phyloP scores from a whole-genome alignment of 2,888 invertebrate genomes.

The Physocephala rufipes region DNA sequence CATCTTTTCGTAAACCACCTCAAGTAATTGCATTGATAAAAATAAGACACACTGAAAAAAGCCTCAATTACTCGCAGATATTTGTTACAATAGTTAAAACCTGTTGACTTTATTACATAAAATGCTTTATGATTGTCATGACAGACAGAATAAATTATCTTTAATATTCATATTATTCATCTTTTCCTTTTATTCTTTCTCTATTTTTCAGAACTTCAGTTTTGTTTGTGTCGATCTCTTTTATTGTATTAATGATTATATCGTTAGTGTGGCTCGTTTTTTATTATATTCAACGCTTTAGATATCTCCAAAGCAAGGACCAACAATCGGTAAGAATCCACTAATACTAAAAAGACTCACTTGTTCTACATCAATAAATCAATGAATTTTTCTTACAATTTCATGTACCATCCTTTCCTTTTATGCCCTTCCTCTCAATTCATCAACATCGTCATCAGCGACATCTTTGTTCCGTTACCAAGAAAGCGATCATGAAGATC shows the following conservation, averaged over 20 bases:
- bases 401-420: neutral
- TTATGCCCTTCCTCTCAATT: neutral
- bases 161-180: neutral
- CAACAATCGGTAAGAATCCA: constrained; percentile 79
- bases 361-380: neutral
- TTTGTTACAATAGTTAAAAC: no score
- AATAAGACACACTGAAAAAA: no score
- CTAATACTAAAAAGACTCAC: constrained; percentile 14
- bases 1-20: no score
- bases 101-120: no score
- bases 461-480: constrained; percentile 89
- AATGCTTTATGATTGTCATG: no score
- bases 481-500: constrained; percentile 92
- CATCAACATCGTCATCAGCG: constrained; percentile 68
- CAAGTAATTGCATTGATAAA: no score
- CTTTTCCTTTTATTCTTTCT: neutral
- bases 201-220: constrained; percentile 84
- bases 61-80: no score
- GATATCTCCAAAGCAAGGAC: constrained; percentile 95
- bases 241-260: constrained; percentile 94
- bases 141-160: no score
- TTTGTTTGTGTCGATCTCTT: constrained; percentile 93
- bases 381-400: neutral
- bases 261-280: constrained; percentile 95
- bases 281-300: constrained; percentile 94